Evolutionary conservation across 2,888 invertebrate genomes (phyloP).

Genomic region (Pyrochroa serraticornis): DNA sequence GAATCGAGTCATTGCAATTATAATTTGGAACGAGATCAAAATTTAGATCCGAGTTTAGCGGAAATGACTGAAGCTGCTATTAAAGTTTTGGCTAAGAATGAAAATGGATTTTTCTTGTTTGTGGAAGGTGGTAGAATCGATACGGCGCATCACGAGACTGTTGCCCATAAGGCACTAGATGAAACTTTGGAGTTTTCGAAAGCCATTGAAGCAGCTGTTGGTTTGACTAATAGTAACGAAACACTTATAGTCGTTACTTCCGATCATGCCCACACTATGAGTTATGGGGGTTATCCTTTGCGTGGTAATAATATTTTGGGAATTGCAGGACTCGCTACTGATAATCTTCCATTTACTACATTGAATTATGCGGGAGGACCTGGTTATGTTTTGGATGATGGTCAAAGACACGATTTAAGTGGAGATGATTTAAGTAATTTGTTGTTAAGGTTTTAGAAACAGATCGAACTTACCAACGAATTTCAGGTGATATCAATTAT

Average conservation of each 20-base stretch:
- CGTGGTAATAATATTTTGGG: constrained; percentile 64
- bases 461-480: not conserved
- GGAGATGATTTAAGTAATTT: constrained; percentile 52
- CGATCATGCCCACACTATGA: constrained; percentile 78
- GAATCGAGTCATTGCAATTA: constrained; percentile 54
- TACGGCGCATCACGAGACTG: constrained; percentile 74
- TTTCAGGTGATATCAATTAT: constrained; percentile 59
- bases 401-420: constrained; percentile 62
- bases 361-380: constrained; percentile 77
- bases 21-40: constrained; percentile 52
- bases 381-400: constrained; percentile 59
- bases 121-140: constrained; percentile 79
- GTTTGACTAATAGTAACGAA: constrained; percentile 67
- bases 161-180: constrained; percentile 70
- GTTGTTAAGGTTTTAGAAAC: too few relatives aligned
- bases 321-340: constrained; percentile 60
- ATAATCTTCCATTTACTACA: constrained; percentile 64
- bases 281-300: constrained; percentile 70
- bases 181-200: constrained; percentile 73
- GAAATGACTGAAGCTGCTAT: constrained; percentile 84
- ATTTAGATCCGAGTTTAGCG: constrained; percentile 69
- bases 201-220: constrained; percentile 64
- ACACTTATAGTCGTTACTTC: constrained; percentile 79
- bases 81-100: constrained; percentile 66
- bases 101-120: constrained; percentile 69